Evolutionary conservation across 2,888 invertebrate genomes (phyloP).

Genomic region (Diadromus collaris): DNA sequence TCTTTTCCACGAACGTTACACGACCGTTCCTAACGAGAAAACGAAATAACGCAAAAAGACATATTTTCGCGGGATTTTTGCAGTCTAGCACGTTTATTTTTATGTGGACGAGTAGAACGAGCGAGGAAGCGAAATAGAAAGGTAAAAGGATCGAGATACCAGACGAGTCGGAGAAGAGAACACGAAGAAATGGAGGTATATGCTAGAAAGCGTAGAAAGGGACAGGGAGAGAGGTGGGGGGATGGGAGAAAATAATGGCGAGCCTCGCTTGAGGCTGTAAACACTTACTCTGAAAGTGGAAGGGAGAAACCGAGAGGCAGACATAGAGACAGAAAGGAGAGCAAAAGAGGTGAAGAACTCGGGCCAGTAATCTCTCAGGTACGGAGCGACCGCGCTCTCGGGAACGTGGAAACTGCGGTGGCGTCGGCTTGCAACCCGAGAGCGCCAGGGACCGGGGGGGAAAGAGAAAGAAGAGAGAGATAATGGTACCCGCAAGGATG

Average conservation of each 20-base stretch:
- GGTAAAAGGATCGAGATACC: conserved; percentile 18
- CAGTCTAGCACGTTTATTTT: conserved; percentile 30
- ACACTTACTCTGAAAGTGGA: conserved; percentile 40
- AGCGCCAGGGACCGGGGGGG: conserved; percentile 46
- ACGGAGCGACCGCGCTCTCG: conserved; percentile 57
- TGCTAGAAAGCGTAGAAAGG: conserved; percentile 46
- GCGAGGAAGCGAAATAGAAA: conserved; percentile 41
- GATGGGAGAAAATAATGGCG: conserved; percentile 49
- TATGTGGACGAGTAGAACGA: conserved; percentile 34
- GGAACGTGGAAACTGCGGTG: conserved; percentile 59
- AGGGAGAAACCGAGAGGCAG: conserved; percentile 47
- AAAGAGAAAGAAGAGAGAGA: conserved; percentile 57
- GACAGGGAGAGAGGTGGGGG: conserved; percentile 39
- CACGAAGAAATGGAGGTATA: conserved; percentile 28
- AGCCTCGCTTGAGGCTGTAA: conserved; percentile 47
- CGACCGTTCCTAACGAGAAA: conserved; percentile 36
- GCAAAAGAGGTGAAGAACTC: conserved; percentile 63
- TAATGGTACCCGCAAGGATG: conserved; percentile 50
- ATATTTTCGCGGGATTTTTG: conserved; percentile 13
- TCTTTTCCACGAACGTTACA: not conserved
- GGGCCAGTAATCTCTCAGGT: conserved; percentile 60
- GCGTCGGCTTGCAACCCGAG: conserved; percentile 55
- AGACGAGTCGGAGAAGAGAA: conserved; percentile 44
- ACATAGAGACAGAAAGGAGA: conserved; percentile 54
- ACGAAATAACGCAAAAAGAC: conserved; percentile 21